Evolutionary conservation across 2,888 invertebrate species (phyloP).

Genomic region (Hypselothyrea guttata): DNA sequence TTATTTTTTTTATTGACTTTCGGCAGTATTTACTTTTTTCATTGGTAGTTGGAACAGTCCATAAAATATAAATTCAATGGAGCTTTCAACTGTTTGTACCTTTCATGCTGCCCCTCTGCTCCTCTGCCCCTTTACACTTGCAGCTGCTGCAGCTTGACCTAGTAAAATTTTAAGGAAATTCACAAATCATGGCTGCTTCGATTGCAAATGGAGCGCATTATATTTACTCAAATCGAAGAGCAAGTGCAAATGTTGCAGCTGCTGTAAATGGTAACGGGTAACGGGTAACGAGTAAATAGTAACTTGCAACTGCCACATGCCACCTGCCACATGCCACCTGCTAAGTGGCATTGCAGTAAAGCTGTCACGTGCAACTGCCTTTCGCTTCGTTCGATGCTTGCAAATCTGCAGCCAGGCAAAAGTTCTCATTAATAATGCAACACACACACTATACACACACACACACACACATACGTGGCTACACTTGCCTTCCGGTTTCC

Average conservation of each 20-base stretch:
- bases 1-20: slow-evolving; percentile 36
- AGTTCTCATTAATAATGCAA: slow-evolving; percentile 70
- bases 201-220: slow-evolving; percentile 35
- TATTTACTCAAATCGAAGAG: slow-evolving; percentile 29
- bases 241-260: slow-evolving; percentile 16
- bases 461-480: slow-evolving; percentile 19
- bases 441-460: slow-evolving; percentile 32
- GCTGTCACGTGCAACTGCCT: slow-evolving; percentile 46
- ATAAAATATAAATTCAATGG: slow-evolving; percentile 60
- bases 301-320: slow-evolving; percentile 14
- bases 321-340: slow-evolving; percentile 12
- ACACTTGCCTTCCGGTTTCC: slow-evolving; percentile 41
- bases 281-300: slow-evolving; percentile 1
- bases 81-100: slow-evolving; percentile 9
- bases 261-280: background rate
- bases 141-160: slow-evolving; percentile 25
- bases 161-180: slow-evolving; percentile 43
- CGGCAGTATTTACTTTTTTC: slow-evolving; percentile 39
- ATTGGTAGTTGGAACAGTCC: slow-evolving; percentile 17
- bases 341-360: slow-evolving; percentile 56
- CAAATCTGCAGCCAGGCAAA: slow-evolving; percentile 47
- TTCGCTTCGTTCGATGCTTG: slow-evolving; percentile 43
- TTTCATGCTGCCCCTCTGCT: background rate
- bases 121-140: background rate
- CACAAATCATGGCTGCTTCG: slow-evolving; percentile 43